A percentile compares a stretch with the other conserved stretches of the same genome.
Conservation (phyloP, 2,113 vertebrate species). For the Myrmecobius fasciatus region DNA sequence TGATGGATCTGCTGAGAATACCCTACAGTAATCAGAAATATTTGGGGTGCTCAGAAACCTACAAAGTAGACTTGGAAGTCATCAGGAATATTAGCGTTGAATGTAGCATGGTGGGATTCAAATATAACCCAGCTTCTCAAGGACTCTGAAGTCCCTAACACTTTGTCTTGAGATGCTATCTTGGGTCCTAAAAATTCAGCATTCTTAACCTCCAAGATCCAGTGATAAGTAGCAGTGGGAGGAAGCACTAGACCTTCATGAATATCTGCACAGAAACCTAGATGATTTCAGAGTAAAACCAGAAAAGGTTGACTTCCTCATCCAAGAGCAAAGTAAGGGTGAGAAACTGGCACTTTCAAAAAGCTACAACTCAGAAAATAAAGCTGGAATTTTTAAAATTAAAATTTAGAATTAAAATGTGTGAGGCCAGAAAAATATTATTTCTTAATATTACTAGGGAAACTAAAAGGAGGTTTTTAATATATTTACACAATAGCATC, state of each 20-base stretch:
- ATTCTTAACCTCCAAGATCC: neutral
- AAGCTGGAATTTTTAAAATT: neutral
- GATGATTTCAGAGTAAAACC: neutral
- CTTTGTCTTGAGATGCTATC: neutral
- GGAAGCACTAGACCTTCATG: neutral
- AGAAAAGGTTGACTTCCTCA: neutral
- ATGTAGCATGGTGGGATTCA: too few relatives aligned
- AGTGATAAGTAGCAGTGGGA: neutral
- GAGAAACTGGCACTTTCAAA: neutral
- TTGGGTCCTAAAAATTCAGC: neutral
- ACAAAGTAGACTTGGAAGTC: too few relatives aligned
- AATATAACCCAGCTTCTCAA: too few relatives aligned
- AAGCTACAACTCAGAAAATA: neutral
- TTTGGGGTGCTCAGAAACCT: too few relatives aligned
- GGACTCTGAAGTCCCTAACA: neutral
- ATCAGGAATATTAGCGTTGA: too few relatives aligned
- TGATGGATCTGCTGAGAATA: too few relatives aligned
- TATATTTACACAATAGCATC: neutral
- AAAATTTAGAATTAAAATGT: neutral
- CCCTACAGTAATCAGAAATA: too few relatives aligned
- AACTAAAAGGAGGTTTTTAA: neutral
- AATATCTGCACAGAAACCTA: neutral
- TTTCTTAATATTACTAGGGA: neutral
- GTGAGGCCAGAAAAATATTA: neutral
- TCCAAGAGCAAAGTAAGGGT: neutral